Evolutionary conservation across 2,888 invertebrate genomes (phyloP), one percentile per base, ranked within the genome.

Genomic region (Uloborus plumipes): DNA sequence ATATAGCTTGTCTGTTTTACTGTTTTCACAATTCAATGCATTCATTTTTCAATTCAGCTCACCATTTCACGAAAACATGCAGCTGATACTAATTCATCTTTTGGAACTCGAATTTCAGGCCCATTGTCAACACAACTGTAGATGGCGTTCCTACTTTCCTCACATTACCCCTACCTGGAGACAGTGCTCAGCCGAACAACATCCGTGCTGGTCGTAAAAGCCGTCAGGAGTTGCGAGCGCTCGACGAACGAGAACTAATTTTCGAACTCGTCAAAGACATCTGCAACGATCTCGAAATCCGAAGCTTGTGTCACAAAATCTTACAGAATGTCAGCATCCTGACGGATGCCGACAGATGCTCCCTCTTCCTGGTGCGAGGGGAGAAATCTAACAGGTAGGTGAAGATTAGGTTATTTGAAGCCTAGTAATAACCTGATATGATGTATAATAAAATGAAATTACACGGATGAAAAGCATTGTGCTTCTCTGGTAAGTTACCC

Each of bases 221-320:
- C 18, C 73, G 85, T 15, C 81, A 85, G 65, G 96, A 96, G 88
- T 91, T 96, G 62, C 91, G 94, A 87, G 94, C 94, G 87, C 91
- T 97, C 88, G 95, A 96, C 87, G 97, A 98, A 89, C 95, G 94
- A 90, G 96, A 98, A 90, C 92, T 98, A 87, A 96, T 98, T 89
- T 97, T 97, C 90, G 97, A 98, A 91, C 91, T 98, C 91, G 97
- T 97, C 88, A 95, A 96, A 90, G 97, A 98, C 90, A 97, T 98
- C 88, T 96, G 97, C 90, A 97, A 97, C 90, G 98, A 98, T 90
- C 91, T 98, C 88, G 97, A 98, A 89, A 95, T 97, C 74, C 93
- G 96, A 86, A 95, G 95, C 59, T 90, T 98, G 86, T 97, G 97
- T 89, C 97, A 97, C 92, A 98, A 98, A 91, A 98, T 98, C 88